Conservation (phyloP, 2,113 vertebrate genomes). For the Bos javanicus region DNA sequence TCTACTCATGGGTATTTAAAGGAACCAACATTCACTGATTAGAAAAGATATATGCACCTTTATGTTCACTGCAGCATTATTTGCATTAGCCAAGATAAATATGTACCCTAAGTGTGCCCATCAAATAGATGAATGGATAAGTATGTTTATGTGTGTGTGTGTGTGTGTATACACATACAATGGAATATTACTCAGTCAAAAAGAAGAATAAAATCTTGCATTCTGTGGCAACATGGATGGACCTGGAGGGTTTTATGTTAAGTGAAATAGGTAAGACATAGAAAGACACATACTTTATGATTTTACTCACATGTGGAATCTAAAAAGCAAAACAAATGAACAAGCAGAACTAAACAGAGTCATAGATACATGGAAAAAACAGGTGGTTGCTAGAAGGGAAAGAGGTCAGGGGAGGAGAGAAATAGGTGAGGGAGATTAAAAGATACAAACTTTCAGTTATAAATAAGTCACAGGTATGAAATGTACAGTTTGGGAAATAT, state of each 20-base stretch:
- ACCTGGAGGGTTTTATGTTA: background rate
- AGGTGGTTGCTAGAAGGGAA: background rate
- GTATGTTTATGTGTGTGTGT: background rate
- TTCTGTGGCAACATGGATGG: background rate
- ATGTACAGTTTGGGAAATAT: background rate
- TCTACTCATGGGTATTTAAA: background rate
- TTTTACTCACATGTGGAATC: background rate
- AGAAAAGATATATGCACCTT: background rate
- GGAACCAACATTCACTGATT: background rate
- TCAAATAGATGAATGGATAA: background rate
- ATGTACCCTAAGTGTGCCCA: background rate
- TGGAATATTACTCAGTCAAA: background rate
- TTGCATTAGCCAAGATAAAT: background rate
- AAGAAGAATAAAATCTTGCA: background rate
- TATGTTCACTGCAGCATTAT: background rate
- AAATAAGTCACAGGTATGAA: background rate
- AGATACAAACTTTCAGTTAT: background rate
- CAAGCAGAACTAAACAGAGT: background rate
- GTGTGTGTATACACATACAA: no score
- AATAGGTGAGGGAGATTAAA: background rate
- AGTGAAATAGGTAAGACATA: background rate
- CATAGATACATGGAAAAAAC: background rate
- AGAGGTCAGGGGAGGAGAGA: background rate
- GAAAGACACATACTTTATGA: background rate
- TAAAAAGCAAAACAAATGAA: background rate